Conservation (phyloP, 2,888 invertebrate species). For the Conomelus anceps region DNA sequence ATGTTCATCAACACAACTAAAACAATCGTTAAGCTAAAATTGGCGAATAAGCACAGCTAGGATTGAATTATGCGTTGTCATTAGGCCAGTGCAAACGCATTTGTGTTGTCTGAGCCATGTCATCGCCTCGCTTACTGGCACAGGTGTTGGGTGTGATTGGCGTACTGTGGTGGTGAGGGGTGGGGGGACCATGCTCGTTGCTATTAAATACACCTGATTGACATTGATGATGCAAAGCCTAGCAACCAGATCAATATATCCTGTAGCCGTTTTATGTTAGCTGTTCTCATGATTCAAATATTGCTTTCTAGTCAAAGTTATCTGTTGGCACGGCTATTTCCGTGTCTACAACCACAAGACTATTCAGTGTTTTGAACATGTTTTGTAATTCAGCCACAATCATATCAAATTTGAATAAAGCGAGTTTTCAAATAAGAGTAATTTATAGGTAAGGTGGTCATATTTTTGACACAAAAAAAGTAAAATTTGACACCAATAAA, state of each 20-base stretch:
- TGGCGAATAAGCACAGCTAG: not conserved
- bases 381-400: too few species aligned
- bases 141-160: not conserved
- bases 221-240: not conserved
- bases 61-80: not conserved
- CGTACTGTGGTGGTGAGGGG: not conserved
- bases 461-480: too few species aligned
- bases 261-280: not conserved
- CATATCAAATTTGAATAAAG: too few species aligned
- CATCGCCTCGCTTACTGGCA: not conserved
- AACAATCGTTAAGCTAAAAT: not conserved
- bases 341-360: too few species aligned
- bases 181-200: not conserved
- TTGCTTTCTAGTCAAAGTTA: too few species aligned
- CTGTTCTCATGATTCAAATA: too few species aligned
- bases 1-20: not conserved
- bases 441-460: too few species aligned
- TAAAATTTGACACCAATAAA: too few species aligned
- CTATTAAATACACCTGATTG: not conserved
- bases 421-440: too few species aligned
- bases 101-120: not conserved
- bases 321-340: too few species aligned
- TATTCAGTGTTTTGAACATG: too few species aligned
- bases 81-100: not conserved
- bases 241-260: not conserved